phyloP scores from a whole-genome alignment of 2,888 invertebrate species.

The Sepiola atlantica region DNA sequence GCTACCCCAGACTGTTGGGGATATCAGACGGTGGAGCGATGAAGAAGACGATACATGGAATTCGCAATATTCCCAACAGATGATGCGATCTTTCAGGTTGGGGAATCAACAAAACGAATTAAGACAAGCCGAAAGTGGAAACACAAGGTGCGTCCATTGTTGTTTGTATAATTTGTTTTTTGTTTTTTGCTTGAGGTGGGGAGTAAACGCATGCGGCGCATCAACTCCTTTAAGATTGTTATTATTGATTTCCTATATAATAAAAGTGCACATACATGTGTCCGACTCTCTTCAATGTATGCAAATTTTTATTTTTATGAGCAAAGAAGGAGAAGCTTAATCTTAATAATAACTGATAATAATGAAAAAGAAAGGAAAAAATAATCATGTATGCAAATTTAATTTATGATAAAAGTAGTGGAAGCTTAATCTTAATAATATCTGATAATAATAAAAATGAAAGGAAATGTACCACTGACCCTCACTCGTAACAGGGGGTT shows the following conservation, averaged over 20 bases:
- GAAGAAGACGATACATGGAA: conserved; percentile 36
- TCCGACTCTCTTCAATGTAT: too few species aligned
- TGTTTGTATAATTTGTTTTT: not conserved
- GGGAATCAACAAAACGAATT: not conserved
- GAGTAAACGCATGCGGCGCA: not conserved
- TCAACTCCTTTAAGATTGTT: not conserved
- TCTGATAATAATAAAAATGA: too few species aligned
- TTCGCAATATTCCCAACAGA: not conserved
- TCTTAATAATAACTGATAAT: too few species aligned
- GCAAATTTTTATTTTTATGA: too few species aligned
- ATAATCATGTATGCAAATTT: too few species aligned
- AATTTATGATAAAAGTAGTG: too few species aligned
- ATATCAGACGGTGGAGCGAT: conserved; percentile 52
- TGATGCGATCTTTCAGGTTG: not conserved
- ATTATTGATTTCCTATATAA: not conserved
- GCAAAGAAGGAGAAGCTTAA: too few species aligned
- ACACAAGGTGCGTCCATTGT: not conserved
- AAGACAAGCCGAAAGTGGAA: not conserved
- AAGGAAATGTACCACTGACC: too few species aligned
- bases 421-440: too few species aligned
- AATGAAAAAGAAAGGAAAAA: too few species aligned
- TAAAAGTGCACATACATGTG: not conserved
- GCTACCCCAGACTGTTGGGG: conserved; percentile 54
- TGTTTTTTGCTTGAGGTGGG: not conserved
- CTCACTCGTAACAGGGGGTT: too few species aligned